A percentile compares a stretch with the other conserved stretches of the same genome.
These are phyloP conservation scores for Echinops telfairi DNA, from an alignment of 2,113 vertebrate species.

Conservation along the genomic window DNA sequence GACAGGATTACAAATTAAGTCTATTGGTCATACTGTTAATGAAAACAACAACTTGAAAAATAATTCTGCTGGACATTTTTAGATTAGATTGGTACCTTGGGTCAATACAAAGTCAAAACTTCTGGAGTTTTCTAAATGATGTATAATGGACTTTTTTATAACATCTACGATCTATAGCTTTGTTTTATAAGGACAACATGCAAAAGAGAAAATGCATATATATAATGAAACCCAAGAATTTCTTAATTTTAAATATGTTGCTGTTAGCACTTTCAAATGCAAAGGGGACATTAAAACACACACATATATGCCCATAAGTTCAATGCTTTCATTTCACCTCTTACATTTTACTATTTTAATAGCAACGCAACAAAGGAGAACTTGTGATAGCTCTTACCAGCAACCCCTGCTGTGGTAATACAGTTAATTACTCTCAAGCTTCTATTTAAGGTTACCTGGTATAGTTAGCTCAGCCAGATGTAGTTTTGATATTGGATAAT, in stretches of 20 bases:
- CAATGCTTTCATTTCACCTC: slow-evolving; percentile 89
- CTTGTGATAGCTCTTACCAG: slow-evolving; percentile 87
- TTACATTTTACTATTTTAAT: slow-evolving; percentile 90
- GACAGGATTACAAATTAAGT: slow-evolving; percentile 54
- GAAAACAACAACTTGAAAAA: slow-evolving; percentile 16
- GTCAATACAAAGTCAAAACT: slow-evolving; percentile 66
- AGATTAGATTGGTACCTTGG: slow-evolving; percentile 64
- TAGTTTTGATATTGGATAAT: slow-evolving; percentile 87
- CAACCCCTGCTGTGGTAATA: slow-evolving; percentile 86
- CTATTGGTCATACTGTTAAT: slow-evolving; percentile 40
- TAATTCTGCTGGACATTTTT: slow-evolving; percentile 65
- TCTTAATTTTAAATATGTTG: slow-evolving; percentile 84
- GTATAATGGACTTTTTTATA: slow-evolving; percentile 78
- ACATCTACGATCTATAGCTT: slow-evolving; percentile 79
- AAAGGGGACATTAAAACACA: slow-evolving; percentile 84
- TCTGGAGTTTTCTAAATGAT: slow-evolving; percentile 68
- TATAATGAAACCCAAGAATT: slow-evolving; percentile 65
- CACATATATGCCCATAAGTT: slow-evolving; percentile 71
- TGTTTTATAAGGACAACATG: slow-evolving; percentile 85
- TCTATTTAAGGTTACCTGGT: slow-evolving; percentile 90
- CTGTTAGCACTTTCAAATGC: slow-evolving; percentile 85
- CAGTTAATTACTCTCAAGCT: slow-evolving; percentile 81
- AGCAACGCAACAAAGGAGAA: slow-evolving; percentile 89
- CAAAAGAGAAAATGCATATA: slow-evolving; percentile 80
- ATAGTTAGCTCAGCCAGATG: slow-evolving; percentile 85